phyloP scores from a whole-genome alignment of 2,888 invertebrate genomes.

The Cephalotes varians region DNA sequence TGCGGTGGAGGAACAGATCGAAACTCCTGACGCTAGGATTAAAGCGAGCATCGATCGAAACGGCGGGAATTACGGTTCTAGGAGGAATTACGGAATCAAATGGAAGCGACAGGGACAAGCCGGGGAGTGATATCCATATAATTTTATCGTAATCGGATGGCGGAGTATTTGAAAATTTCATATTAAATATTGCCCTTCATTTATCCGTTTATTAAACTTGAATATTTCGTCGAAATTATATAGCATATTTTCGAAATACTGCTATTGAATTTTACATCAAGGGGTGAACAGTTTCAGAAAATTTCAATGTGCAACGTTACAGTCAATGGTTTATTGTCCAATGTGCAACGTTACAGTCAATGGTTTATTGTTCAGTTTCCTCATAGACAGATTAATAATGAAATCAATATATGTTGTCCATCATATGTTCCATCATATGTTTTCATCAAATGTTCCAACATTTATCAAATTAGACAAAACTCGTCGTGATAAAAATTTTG shows the following conservation, averaged over 20 bases:
- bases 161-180: conserved; percentile 13
- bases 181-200: conserved; percentile 17
- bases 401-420: not conserved
- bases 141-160: conserved; percentile 34
- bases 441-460: not conserved
- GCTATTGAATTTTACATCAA: not conserved
- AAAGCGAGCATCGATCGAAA: conserved; percentile 65
- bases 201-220: conserved; percentile 14
- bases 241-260: not conserved
- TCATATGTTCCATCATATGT: not conserved
- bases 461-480: not conserved
- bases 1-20: conserved; percentile 69
- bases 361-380: no score
- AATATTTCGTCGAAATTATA: not conserved
- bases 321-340: not conserved
- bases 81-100: conserved; percentile 65
- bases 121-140: conserved; percentile 31
- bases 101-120: conserved; percentile 22
- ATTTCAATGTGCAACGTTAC: not conserved
- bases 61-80: conserved; percentile 51
- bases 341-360: not conserved
- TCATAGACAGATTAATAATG: conserved; percentile 27
- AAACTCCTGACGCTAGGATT: conserved; percentile 65
- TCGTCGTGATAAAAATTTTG: conserved; percentile 8
- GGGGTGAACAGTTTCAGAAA: not conserved